Conservation (phyloP, 2,797 vertebrate genomes). For the Lepidocolaptes lacrymiger region DNA sequence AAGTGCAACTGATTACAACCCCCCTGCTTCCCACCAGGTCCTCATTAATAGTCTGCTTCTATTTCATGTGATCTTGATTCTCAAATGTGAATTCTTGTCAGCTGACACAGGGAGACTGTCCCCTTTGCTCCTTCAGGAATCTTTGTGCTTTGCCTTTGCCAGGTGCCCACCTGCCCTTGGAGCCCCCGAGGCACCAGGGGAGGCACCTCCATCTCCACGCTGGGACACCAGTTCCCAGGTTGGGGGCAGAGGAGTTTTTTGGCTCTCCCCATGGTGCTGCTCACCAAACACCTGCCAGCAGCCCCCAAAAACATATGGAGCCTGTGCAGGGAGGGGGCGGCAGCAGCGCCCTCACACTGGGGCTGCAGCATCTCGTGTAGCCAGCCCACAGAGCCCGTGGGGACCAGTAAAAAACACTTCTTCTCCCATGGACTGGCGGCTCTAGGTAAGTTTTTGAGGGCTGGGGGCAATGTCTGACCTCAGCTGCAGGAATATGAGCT, state of each 20-base stretch:
- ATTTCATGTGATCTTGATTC: slow-evolving; percentile 40
- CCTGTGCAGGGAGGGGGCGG: not conserved
- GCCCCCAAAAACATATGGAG: not conserved
- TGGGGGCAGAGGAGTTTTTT: not conserved
- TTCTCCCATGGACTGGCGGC: not conserved
- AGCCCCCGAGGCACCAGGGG: not conserved
- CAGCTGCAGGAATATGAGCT: not conserved
- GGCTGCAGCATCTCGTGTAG: not conserved
- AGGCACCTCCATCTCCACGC: not conserved
- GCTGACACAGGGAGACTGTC: not conserved
- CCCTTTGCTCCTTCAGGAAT: not conserved
- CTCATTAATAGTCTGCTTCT: slow-evolving; percentile 33
- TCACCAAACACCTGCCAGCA: not conserved
- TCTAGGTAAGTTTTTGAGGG: rapidly evolving
- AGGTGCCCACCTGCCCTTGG: not conserved
- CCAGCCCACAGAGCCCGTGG: not conserved
- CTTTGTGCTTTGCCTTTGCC: not conserved
- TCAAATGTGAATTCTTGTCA: not conserved
- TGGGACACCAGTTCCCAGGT: not conserved
- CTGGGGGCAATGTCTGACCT: not conserved
- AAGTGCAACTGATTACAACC: slow-evolving; percentile 32
- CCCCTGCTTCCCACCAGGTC: slow-evolving; percentile 28
- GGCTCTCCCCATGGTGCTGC: rapidly evolving
- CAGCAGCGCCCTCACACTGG: not conserved
- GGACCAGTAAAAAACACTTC: not conserved